Conservation (phyloP, 2,797 vertebrate species). For the Sebastes ruberrimus region DNA sequence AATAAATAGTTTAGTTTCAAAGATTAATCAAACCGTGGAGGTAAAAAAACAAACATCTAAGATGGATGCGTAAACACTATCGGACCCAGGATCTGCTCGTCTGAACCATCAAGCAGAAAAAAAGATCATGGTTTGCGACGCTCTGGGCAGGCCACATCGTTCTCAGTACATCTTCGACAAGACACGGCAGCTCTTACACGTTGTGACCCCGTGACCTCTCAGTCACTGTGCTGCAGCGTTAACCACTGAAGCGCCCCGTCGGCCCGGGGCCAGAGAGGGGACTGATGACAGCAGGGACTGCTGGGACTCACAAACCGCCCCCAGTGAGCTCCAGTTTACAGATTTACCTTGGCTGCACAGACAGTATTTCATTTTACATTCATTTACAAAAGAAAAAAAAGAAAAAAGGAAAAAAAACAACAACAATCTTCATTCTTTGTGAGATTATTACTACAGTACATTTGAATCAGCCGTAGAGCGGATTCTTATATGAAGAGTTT, state of each 20-base stretch:
- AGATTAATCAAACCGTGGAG: neutral
- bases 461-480: constrained; percentile 2
- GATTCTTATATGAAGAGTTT: neutral
- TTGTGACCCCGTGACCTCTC: neutral
- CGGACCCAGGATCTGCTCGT: constrained; percentile 6
- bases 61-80: neutral
- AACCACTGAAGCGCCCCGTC: neutral
- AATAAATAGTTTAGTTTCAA: neutral
- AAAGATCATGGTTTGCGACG: neutral
- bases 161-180: neutral
- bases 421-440: constrained; percentile 32
- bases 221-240: neutral
- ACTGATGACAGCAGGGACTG: neutral
- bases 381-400: constrained; percentile 28
- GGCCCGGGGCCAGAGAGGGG: neutral
- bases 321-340: neutral
- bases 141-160: neutral
- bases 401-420: neutral
- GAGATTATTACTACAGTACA: constrained; percentile 28
- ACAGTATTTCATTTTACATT: constrained; percentile 43
- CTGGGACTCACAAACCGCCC: neutral
- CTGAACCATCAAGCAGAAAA: neutral
- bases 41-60: neutral
- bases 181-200: neutral
- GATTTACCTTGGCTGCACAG: constrained; percentile 10